Conservation (phyloP, 2,888 invertebrate genomes). For the Ptychoptera contaminata region DNA sequence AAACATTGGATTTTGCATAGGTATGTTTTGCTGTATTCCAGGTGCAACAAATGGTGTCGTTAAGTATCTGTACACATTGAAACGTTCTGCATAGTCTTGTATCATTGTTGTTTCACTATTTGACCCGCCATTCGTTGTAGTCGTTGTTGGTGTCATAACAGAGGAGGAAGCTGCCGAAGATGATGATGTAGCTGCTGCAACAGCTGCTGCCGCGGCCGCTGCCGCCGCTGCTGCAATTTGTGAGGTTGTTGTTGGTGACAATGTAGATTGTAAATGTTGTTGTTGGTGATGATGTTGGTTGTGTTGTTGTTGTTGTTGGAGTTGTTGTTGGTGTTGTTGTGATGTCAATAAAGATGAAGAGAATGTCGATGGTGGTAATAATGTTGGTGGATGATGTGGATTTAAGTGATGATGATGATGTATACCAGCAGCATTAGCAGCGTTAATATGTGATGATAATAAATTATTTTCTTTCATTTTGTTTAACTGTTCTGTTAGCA, state of each 20-base stretch:
- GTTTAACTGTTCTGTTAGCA: constrained; percentile 6
- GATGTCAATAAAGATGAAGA: not conserved
- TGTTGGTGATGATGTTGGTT: constrained; percentile 6
- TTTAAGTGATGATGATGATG: too few species aligned
- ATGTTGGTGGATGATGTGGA: too few species aligned
- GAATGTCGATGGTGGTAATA: too few species aligned
- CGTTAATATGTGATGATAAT: too few species aligned
- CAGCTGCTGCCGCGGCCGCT: constrained; percentile 25
- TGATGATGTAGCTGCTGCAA: constrained; percentile 8
- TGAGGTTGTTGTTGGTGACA: constrained; percentile 14
- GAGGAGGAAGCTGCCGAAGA: constrained; percentile 6
- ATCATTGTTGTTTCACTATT: constrained; percentile 19
- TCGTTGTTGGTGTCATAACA: constrained; percentile 19
- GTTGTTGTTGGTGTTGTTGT: constrained; percentile 10
- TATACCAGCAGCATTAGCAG: too few species aligned
- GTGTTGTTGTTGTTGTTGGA: constrained; percentile 9
- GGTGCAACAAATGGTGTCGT: too few species aligned
- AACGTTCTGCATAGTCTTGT: not conserved
- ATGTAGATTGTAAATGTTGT: constrained; percentile 15
- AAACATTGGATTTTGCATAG: too few species aligned
- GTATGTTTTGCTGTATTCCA: too few species aligned
- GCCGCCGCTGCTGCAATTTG: constrained; percentile 18
- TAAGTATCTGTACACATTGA: too few species aligned
- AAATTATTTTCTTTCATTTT: constrained; percentile 3
- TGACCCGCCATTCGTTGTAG: constrained; percentile 4